These are phyloP conservation scores for Neolamprologus sp. DNA, from an alignment of 2,113 vertebrate genomes.

Conservation along the genomic window DNA sequence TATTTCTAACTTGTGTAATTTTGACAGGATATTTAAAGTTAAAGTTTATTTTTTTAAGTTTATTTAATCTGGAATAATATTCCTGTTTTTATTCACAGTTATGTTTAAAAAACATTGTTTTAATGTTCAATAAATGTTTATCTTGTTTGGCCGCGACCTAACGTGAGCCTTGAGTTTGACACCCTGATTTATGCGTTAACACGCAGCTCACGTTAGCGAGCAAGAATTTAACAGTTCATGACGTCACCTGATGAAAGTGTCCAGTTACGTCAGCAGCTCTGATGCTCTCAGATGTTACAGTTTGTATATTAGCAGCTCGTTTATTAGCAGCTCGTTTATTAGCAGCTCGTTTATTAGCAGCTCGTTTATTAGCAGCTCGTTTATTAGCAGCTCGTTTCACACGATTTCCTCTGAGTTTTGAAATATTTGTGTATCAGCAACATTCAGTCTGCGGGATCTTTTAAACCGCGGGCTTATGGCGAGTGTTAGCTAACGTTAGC, in stretches of 20 bases:
- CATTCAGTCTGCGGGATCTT: not conserved
- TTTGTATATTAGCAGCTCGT: no score
- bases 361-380: not conserved
- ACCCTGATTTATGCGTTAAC: not conserved
- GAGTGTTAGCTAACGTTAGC: not conserved
- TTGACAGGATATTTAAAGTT: no score
- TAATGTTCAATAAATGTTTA: no score
- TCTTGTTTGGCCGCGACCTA: no score
- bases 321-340: no score
- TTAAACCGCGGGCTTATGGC: not conserved
- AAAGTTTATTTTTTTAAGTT: no score
- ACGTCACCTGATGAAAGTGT: not conserved
- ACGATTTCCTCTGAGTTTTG: not conserved
- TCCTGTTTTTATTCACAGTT: no score
- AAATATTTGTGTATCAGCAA: not conserved
- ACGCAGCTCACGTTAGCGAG: not conserved
- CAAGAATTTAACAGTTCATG: not conserved
- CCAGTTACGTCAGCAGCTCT: not conserved
- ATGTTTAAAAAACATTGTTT: no score
- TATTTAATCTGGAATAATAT: no score
- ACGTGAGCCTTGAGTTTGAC: no score
- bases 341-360: no score
- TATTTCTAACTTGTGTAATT: accelerated
- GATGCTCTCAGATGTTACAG: not conserved
- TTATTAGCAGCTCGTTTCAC: not conserved